A percentile compares a stretch with the other conserved stretches of the same genome.
These are phyloP conservation scores for Diceros bicornis DNA, from an alignment of 2,797 vertebrate genomes.

Conservation along the genomic window DNA sequence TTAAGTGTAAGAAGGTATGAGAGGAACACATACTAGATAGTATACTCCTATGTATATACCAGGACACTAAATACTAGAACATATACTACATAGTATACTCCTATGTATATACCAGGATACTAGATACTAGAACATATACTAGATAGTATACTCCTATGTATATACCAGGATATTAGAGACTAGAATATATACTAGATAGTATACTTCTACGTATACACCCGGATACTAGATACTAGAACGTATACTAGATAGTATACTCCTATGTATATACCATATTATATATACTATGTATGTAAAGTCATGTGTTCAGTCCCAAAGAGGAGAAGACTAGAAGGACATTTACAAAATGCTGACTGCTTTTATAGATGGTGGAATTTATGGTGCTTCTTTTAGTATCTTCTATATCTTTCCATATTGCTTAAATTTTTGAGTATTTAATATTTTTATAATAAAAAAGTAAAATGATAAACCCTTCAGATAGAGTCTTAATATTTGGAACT, in stretches of 20 bases:
- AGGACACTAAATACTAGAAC: no score
- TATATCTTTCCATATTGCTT: background rate
- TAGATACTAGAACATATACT: background rate
- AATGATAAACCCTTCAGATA: background rate
- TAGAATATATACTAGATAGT: background rate
- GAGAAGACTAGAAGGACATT: background rate
- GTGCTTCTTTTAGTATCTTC: background rate
- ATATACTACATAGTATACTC: no score
- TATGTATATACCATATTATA: background rate
- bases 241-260: background rate
- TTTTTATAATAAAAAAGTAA: background rate
- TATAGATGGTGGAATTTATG: background rate
- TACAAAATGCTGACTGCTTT: slow-evolving; percentile 8
- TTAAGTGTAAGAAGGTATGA: background rate
- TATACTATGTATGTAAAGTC: background rate
- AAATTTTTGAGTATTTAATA: background rate
- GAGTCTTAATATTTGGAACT: slow-evolving; percentile 28
- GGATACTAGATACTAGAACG: background rate
- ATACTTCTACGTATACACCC: background rate
- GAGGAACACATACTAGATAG: background rate
- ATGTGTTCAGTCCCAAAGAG: background rate
- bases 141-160: background rate
- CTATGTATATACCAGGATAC: no score
- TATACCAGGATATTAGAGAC: no score
- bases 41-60: background rate